Percentiles rank a stretch among this genome's conserved stretches.
These are phyloP conservation scores for Kradibia gibbosae DNA, from an alignment of 1,140 invertebrate genomes.

Conservation along the genomic window DNA sequence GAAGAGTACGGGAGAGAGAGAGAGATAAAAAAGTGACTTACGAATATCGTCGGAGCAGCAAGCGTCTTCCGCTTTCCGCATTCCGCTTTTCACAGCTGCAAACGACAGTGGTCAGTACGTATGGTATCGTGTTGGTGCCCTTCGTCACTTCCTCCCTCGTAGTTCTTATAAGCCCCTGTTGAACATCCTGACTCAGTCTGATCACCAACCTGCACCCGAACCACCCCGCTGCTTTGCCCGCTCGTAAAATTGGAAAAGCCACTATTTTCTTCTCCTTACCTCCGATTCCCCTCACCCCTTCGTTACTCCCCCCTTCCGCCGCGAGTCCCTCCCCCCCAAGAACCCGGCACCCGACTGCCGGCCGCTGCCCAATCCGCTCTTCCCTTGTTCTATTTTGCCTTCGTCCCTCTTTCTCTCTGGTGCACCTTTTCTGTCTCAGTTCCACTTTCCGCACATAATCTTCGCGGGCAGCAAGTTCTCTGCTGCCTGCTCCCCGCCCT, in stretches of 20 bases:
- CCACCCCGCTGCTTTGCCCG: slow-evolving; percentile 11
- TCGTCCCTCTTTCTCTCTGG: slow-evolving; percentile 15
- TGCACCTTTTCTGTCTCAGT: slow-evolving; percentile 30
- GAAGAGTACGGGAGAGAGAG: background rate
- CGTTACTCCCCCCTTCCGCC: slow-evolving; percentile 9
- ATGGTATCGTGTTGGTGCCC: slow-evolving; percentile 11
- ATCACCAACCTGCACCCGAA: no score
- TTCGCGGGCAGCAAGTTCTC: slow-evolving; percentile 14
- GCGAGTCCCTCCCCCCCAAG: background rate
- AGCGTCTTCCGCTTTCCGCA: slow-evolving; percentile 31
- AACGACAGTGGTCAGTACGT: background rate
- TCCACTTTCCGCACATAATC: slow-evolving; percentile 42
- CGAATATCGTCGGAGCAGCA: background rate
- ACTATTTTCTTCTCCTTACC: slow-evolving; percentile 37
- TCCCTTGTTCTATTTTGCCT: slow-evolving; percentile 44
- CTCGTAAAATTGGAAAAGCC: slow-evolving; percentile 45
- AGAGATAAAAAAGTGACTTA: background rate
- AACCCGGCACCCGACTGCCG: background rate
- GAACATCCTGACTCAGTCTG: no score
- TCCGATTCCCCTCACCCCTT: background rate
- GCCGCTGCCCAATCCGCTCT: slow-evolving; percentile 39
- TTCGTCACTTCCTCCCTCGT: background rate
- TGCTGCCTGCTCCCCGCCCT: background rate
- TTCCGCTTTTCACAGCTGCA: slow-evolving; percentile 28
- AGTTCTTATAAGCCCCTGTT: no score